These are phyloP conservation scores for Cyphomyrmex costatus DNA, from an alignment of 1,140 invertebrate genomes.

Conservation along the genomic window DNA sequence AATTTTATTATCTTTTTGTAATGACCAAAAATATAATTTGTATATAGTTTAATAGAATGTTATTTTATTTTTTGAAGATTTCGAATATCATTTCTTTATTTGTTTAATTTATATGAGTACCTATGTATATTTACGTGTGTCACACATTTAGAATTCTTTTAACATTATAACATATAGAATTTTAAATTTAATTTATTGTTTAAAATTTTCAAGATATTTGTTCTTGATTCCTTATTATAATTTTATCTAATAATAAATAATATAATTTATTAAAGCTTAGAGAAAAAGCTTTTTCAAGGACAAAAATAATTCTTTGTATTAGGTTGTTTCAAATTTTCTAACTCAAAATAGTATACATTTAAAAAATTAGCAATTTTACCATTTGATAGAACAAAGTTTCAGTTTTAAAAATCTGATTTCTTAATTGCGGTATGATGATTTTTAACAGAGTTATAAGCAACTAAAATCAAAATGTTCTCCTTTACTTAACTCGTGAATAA, in stretches of 20 bases:
- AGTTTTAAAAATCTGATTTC: too few species aligned
- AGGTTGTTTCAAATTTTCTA: too few species aligned
- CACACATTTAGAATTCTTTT: not conserved
- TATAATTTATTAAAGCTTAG: not conserved
- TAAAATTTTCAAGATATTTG: not conserved
- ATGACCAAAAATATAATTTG: constrained; percentile 1
- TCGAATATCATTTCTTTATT: not conserved
- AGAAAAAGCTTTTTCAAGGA: not conserved
- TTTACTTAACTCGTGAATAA: too few species aligned
- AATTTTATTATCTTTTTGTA: not conserved
- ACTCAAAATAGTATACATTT: too few species aligned
- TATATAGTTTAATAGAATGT: not conserved
- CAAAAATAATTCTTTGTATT: not conserved
- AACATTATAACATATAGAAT: not conserved
- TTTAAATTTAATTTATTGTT: not conserved
- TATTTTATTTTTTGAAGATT: not conserved
- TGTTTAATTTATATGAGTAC: not conserved
- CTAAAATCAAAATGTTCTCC: too few species aligned
- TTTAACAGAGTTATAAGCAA: too few species aligned
- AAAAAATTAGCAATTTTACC: too few species aligned
- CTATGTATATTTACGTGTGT: not conserved
- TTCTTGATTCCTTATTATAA: not conserved
- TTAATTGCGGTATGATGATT: too few species aligned
- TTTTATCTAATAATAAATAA: not conserved
- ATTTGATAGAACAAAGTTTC: too few species aligned